These are phyloP conservation scores for Haliaeetus leucogaster DNA, from an alignment of 2,113 vertebrate species.

Conservation along the genomic window DNA sequence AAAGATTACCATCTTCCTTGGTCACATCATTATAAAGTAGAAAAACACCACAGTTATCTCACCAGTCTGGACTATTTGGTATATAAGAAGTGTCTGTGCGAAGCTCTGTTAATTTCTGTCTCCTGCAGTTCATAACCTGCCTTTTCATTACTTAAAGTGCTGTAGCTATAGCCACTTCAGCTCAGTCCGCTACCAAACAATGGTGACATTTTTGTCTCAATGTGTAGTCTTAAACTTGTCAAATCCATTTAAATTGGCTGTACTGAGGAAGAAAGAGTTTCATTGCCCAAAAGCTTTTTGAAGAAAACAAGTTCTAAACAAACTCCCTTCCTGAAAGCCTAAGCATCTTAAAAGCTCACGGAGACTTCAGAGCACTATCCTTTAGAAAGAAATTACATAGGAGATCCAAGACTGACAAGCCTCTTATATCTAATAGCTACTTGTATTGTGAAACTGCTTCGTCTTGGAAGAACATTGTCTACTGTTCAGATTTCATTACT, in stretches of 20 bases:
- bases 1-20: conserved; percentile 2
- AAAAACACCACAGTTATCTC: neutral
- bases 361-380: conserved; percentile 3
- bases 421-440: neutral
- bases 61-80: neutral
- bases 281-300: conserved; percentile 27
- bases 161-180: conserved; percentile 34
- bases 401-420: conserved; percentile 1
- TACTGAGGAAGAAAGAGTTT: conserved; percentile 47
- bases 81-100: neutral
- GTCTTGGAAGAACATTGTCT: neutral
- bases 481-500: neutral
- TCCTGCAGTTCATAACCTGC: conserved; percentile 30
- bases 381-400: conserved; percentile 36
- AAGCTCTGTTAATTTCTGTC: conserved; percentile 19
- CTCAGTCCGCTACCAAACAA: conserved; percentile 42
- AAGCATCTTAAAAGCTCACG: conserved; percentile 34
- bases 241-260: conserved; percentile 58
- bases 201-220: conserved; percentile 50
- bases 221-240: conserved; percentile 59
- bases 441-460: conserved; percentile 1
- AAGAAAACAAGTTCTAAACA: conserved; percentile 53
- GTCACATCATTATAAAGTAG: conserved; percentile 8
- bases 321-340: conserved; percentile 10
- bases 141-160: conserved; percentile 55